phyloP scores from a whole-genome alignment of 1,140 invertebrate species.

The Drosophila malerkotliana region DNA sequence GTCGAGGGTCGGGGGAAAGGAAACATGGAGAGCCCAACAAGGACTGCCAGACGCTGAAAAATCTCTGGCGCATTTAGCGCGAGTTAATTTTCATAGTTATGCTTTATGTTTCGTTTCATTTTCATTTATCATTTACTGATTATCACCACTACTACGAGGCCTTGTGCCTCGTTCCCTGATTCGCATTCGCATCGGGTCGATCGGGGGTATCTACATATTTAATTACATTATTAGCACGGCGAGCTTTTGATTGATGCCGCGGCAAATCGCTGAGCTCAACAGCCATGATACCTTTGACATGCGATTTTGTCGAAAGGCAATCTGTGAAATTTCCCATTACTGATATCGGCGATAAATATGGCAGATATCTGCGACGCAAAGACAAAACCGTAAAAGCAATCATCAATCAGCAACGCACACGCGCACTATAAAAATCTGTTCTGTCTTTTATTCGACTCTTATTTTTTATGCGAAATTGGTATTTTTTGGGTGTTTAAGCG shows the following conservation, averaged over 20 bases:
- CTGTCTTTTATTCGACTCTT: constrained; percentile 35
- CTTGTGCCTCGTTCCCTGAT: constrained; percentile 31
- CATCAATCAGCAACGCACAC: constrained; percentile 75
- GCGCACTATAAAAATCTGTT: constrained; percentile 71
- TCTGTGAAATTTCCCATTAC: constrained; percentile 18
- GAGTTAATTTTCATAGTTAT: constrained; percentile 75
- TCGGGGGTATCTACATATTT: constrained; percentile 67
- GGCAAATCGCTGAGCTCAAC: constrained; percentile 56
- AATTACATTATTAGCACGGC: constrained; percentile 79
- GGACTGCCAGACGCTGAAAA: constrained; percentile 33
- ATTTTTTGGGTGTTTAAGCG: constrained; percentile 29
- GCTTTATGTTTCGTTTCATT: constrained; percentile 76
- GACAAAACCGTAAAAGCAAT: constrained; percentile 66
- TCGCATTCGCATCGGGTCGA: background rate
- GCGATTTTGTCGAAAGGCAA: constrained; percentile 28
- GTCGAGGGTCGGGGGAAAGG: background rate
- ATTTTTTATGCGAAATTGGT: constrained; percentile 18
- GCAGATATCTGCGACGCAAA: constrained; percentile 33
- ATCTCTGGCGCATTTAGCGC: constrained; percentile 64
- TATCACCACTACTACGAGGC: constrained; percentile 64
- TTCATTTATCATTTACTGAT: constrained; percentile 80
- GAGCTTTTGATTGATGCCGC: constrained; percentile 77
- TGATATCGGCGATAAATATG: constrained; percentile 38
- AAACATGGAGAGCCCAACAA: background rate
- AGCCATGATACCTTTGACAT: constrained; percentile 30